These are phyloP conservation scores for Clepsis dumicolana DNA, from an alignment of 2,888 invertebrate species.

Conservation along the genomic window DNA sequence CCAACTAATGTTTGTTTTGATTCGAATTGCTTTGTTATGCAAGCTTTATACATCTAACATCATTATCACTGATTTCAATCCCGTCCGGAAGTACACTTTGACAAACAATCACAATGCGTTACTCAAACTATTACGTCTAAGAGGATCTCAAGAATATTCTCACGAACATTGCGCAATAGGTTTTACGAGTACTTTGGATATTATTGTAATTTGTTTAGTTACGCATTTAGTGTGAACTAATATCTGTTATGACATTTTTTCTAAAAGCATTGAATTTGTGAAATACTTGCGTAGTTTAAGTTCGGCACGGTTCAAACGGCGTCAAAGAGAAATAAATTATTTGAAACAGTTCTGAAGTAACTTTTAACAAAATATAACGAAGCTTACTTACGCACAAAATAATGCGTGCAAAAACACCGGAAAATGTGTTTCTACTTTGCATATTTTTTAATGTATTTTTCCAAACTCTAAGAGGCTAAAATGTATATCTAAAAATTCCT, in stretches of 20 bases:
- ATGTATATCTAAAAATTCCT: neutral
- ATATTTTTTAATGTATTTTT: neutral
- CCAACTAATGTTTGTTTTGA: conserved; percentile 20
- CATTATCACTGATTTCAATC: conserved; percentile 35
- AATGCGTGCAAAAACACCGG: conserved; percentile 18
- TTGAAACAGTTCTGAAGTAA: conserved; percentile 12
- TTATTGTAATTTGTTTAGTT: conserved; percentile 46
- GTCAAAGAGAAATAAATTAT: conserved; percentile 14
- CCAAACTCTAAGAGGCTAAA: neutral
- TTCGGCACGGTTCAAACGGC: conserved; percentile 32
- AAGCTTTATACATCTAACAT: conserved; percentile 20
- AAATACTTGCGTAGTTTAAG: conserved; percentile 37
- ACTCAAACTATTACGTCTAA: conserved; percentile 55
- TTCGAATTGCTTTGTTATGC: conserved; percentile 36
- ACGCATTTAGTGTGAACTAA: conserved; percentile 39
- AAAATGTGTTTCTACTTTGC: neutral
- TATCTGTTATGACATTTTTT: conserved; percentile 36
- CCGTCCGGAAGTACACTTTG: conserved; percentile 43
- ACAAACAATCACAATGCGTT: conserved; percentile 52
- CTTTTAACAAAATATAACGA: conserved; percentile 3
- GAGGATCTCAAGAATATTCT: conserved; percentile 58
- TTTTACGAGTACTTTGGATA: conserved; percentile 41
- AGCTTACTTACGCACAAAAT: conserved; percentile 13
- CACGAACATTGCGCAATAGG: conserved; percentile 62
- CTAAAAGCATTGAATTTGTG: conserved; percentile 14